Evolutionary conservation across 2,888 invertebrate species (phyloP).

Genomic region (Drosophila kanekoi): DNA sequence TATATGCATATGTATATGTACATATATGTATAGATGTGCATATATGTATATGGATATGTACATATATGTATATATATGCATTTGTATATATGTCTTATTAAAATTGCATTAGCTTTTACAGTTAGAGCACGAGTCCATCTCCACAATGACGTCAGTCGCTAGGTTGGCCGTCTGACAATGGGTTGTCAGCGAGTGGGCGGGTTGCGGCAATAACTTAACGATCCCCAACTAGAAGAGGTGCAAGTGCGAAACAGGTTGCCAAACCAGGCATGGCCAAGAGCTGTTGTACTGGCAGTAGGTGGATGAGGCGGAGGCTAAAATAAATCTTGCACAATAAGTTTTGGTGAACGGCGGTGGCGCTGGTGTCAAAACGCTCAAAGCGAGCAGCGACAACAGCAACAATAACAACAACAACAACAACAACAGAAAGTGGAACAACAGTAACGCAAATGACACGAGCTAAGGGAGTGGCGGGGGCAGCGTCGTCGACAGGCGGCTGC

Average conservation of each 20-base stretch:
- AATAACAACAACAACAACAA: slow-evolving; percentile 18
- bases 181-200: slow-evolving; percentile 26
- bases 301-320: slow-evolving; percentile 36
- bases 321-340: slow-evolving; percentile 77
- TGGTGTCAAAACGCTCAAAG: slow-evolving; percentile 62
- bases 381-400: slow-evolving; percentile 34
- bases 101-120: no score
- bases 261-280: slow-evolving; percentile 2
- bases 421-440: slow-evolving; percentile 36
- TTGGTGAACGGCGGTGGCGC: slow-evolving; percentile 42
- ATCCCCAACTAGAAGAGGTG: slow-evolving; percentile 43
- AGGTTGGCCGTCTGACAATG: slow-evolving; percentile 29
- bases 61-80: no score
- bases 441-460: slow-evolving; percentile 64
- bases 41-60: no score
- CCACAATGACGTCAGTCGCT: not conserved
- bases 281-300: slow-evolving; percentile 13
- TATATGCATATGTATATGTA: no score
- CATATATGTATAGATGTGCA: no score
- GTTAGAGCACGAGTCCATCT: slow-evolving; percentile 27
- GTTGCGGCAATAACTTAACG: slow-evolving; percentile 73
- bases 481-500: slow-evolving; percentile 58
- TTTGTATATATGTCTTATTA: no score
- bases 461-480: slow-evolving; percentile 27
- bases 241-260: slow-evolving; percentile 31